Evolutionary conservation across 2,888 invertebrate species (phyloP).

Genomic region (Heliconius hortense): DNA sequence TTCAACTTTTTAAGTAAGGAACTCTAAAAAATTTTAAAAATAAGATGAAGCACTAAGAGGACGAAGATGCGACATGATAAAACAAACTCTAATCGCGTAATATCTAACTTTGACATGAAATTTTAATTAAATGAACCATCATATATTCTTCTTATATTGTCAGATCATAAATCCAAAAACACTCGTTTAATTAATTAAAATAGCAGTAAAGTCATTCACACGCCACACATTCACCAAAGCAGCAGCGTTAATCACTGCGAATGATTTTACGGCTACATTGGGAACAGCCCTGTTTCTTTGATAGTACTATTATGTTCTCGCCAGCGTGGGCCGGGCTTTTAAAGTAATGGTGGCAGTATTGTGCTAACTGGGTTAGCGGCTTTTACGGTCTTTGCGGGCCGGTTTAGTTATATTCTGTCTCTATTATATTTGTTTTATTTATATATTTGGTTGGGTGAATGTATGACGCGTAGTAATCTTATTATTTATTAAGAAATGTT

Average conservation of each 20-base stretch:
- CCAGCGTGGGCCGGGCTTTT: slow-evolving; percentile 42
- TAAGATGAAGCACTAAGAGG: too few relatives aligned
- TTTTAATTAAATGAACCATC: too few relatives aligned
- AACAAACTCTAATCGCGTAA: too few relatives aligned
- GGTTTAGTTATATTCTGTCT: slow-evolving; percentile 37
- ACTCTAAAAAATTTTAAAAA: too few relatives aligned
- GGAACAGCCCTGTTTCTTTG: slow-evolving; percentile 39
- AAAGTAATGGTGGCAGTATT: slow-evolving; percentile 44
- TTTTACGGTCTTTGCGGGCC: slow-evolving; percentile 39
- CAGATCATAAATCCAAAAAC: neutral
- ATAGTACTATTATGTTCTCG: slow-evolving; percentile 42
- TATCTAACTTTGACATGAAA: too few relatives aligned
- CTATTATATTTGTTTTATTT: slow-evolving; percentile 24
- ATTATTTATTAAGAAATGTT: too few relatives aligned
- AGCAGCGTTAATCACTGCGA: slow-evolving; percentile 38
- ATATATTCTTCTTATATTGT: too few relatives aligned
- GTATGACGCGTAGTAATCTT: too few relatives aligned
- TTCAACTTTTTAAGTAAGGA: too few relatives aligned
- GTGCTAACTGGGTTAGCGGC: slow-evolving; percentile 43
- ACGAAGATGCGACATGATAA: too few relatives aligned
- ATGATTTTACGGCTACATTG: slow-evolving; percentile 38
- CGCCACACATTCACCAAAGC: slow-evolving; percentile 7
- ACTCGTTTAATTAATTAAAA: slow-evolving; percentile 26
- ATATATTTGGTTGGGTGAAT: neutral
- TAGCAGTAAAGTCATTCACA: slow-evolving; percentile 31